Evolutionary conservation across 2,797 vertebrate species (phyloP).

Genomic region (Ctenosaura bakeri): DNA sequence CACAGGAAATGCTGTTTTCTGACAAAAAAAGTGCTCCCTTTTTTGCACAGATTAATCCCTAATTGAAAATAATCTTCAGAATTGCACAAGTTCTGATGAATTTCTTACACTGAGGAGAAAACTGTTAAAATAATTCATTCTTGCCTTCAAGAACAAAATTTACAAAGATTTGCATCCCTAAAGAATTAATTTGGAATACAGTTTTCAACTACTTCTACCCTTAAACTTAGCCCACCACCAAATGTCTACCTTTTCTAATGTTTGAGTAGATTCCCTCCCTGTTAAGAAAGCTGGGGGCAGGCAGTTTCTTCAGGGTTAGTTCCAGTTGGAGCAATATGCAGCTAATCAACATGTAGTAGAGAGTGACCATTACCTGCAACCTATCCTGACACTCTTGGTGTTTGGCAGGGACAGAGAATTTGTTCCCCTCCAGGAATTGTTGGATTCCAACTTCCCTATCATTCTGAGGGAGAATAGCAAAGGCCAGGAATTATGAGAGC

Average conservation of each 20-base stretch:
- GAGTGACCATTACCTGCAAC: not conserved
- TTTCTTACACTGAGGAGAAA: too few species aligned
- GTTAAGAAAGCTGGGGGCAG: not conserved
- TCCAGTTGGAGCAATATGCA: not conserved
- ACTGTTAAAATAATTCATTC: too few species aligned
- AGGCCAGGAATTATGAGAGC: not conserved
- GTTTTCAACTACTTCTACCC: not conserved
- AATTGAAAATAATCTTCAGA: not conserved
- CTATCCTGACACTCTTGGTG: rapidly evolving
- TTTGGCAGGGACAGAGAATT: not conserved
- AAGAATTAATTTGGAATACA: not conserved
- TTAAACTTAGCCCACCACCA: not conserved
- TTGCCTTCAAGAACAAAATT: too few species aligned
- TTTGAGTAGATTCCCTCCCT: not conserved
- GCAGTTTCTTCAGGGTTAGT: not conserved
- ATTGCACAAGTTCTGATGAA: too few species aligned
- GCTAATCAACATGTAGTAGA: not conserved
- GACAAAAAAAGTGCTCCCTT: too few species aligned
- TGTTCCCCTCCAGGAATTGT: not conserved
- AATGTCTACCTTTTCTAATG: not conserved
- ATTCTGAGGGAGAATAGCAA: not conserved
- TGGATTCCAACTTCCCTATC: not conserved
- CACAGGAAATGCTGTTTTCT: too few species aligned
- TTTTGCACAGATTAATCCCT: too few species aligned
- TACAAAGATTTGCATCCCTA: too few species aligned